Base-by-base conservation (phyloP, 1,140 invertebrate species). In the Cydia amplana region DNA sequence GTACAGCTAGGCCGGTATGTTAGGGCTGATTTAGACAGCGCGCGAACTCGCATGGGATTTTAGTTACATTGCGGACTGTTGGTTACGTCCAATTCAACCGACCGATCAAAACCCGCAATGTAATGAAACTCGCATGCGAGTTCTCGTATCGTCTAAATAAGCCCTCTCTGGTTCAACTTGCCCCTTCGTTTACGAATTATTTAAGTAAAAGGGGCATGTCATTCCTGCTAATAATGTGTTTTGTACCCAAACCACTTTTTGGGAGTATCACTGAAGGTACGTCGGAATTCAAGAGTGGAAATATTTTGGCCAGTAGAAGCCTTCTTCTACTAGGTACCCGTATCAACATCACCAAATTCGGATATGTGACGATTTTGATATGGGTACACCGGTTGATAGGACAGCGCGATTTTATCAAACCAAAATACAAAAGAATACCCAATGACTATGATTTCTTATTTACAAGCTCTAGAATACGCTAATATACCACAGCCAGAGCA, bases 401-500 rank as follows among this genome's bases (percentile, higher is more conserved):
- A 60, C 20, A 60, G 20, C 1, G 55, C 9, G 18, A 60, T 60
- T 60, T 60, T 20, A 10, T 12, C n/a, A 23, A 60, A n/a, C 49
- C 12, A 51, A 72, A 63, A 75, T 74, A 73, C n/a, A 14, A 73
- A 32, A 70, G 65, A 70, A 70, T 70, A 70, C 65, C 36, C 55
- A 72, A 88, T 84, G 84, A 91, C 89, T 90, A 91, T 91, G 88
- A 90, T 89, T 89, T 88, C 78, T 85, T 83, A 86, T 84, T 75
- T 76, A 78, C 77, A 78, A 77, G 77, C 67, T 74, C 79, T 82
- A 82, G 82, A 79, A 83, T 82, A 83, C 77, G 78, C 81, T 85
- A 86, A 75, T 82, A 87, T 79, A 86, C 85, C 88, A 91, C 90
- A 91, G 89, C 90, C 89, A 90, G 88, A 88, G 81, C 86, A 80